Conservation (phyloP, 2,888 invertebrate species). For the Salpingus planirostris region DNA sequence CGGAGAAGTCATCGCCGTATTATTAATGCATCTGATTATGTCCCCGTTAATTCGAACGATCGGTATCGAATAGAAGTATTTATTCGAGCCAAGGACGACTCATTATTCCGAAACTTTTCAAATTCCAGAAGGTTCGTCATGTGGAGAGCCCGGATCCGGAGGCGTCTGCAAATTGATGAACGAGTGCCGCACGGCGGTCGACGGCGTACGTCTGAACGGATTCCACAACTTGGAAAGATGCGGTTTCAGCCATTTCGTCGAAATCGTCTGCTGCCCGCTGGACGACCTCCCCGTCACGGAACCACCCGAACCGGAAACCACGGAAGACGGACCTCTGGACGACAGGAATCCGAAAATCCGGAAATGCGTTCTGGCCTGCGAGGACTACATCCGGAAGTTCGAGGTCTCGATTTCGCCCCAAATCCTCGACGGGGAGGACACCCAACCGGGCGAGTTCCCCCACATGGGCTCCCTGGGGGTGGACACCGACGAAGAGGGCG, state of each 20-base stretch:
- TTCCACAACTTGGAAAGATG: conserved; percentile 25
- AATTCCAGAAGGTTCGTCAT: conserved; percentile 1
- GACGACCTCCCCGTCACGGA: not conserved
- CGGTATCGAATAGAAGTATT: no score
- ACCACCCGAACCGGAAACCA: conserved; percentile 2
- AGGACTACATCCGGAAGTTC: conserved; percentile 23
- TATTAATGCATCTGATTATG: no score
- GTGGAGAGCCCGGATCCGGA: not conserved
- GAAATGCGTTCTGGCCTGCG: conserved; percentile 26
- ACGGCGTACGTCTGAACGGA: no score
- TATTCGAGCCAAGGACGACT: no score
- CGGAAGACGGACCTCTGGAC: not conserved
- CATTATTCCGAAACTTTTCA: no score
- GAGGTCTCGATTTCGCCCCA: conserved; percentile 20
- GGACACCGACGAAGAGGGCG: conserved; percentile 19
- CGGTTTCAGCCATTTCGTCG: conserved; percentile 23
- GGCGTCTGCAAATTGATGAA: conserved; percentile 9
- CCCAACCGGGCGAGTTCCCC: conserved; percentile 40
- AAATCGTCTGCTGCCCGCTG: conserved; percentile 32
- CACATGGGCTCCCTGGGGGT: no score
- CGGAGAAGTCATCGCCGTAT: no score
- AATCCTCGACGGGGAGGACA: conserved; percentile 40
- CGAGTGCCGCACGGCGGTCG: conserved; percentile 25
- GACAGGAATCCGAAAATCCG: conserved; percentile 8
- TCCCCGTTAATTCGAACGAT: no score